These are phyloP conservation scores for Caenorhabditis sinica DNA, from an alignment of 2,888 invertebrate genomes.

Conservation along the genomic window DNA sequence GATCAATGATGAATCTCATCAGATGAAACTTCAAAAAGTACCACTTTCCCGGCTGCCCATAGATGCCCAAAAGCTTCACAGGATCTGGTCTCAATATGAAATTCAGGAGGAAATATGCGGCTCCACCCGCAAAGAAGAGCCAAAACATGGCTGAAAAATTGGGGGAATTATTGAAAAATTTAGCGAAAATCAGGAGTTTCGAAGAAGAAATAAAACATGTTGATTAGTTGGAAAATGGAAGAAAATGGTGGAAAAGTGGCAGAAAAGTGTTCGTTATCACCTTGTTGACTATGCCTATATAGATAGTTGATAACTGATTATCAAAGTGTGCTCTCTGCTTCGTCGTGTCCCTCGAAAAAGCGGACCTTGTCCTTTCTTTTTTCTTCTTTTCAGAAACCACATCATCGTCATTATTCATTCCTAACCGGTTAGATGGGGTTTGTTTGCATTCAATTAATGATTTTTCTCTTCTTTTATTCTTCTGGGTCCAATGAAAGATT, in stretches of 20 bases:
- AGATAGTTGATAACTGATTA: conserved; percentile 41
- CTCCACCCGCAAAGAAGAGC: conserved; percentile 44
- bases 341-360: neutral
- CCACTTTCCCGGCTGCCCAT: conserved; percentile 75
- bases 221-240: conserved; percentile 12
- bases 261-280: conserved; percentile 53
- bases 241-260: neutral
- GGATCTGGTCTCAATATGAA: conserved; percentile 68
- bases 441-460: conserved; percentile 63
- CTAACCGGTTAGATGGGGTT: conserved; percentile 38
- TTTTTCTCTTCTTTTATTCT: conserved; percentile 5
- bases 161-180: too few species aligned
- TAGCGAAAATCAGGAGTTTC: neutral
- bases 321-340: conserved; percentile 45
- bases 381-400: neutral
- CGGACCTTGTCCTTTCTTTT: conserved; percentile 8
- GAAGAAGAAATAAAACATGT: conserved; percentile 23
- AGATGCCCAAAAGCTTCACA: conserved; percentile 63
- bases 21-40: conserved; percentile 76
- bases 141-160: conserved; percentile 38
- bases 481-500: neutral
- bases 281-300: conserved; percentile 54
- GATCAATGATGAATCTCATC: conserved; percentile 74
- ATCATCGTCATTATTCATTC: conserved; percentile 26
- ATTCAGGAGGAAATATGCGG: conserved; percentile 38